Base-by-base conservation (phyloP, 2,797 vertebrate species). In the Coracias cyanogaster region DNA sequence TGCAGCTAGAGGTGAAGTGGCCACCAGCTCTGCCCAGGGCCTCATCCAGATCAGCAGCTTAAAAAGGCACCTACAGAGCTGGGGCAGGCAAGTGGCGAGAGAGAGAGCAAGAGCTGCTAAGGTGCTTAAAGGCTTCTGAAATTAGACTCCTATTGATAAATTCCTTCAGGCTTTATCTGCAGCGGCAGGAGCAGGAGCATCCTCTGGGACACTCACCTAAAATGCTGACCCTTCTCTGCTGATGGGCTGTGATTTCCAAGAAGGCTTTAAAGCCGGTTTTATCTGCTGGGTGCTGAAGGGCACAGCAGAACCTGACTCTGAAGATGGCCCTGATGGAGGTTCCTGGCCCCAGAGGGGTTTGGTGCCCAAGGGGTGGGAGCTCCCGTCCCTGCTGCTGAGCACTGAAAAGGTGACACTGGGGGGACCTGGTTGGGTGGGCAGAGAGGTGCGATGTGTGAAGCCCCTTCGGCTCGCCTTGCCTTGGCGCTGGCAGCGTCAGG, bases 331-430 rank as follows among this genome's bases (percentile, higher is more conserved):
- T 61, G 51, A 25, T 25, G 26, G 60, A 9, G 69, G 8, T 5
- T 65, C 54, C 70, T 52, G 71, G 25, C 41, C 15, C 6, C 86
- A 48, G 71, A 10, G 18, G 33, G 26, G 18, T 33, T 79, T 64
- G 49, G 31, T 77, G 51, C 31, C 78, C 70, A 24, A 10, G 61
- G 39, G 21, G 8, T 48, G 41, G 45, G 58, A 28, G 35, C 46
- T 79, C 25, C 74, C 0, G 0, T 45, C 65, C 7, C 54, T 0
- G 0, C 15, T 52, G 67, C 35, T 33, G 54, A 45, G 76, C 6
- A 3, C 19, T 7, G 19, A 12, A 54, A 13, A 33, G 61, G 67
- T 22, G 76, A 26, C 39, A 3, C 16, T 3, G 18, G 19, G 21
- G 70, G 60, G 29, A 26, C 41, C 4, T 1, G 7, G 33, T n/a